Percentiles rank a stretch among this genome's conserved stretches.
Conservation (phyloP, 1,140 invertebrate genomes). For the Plectrocnemia conspersa region DNA sequence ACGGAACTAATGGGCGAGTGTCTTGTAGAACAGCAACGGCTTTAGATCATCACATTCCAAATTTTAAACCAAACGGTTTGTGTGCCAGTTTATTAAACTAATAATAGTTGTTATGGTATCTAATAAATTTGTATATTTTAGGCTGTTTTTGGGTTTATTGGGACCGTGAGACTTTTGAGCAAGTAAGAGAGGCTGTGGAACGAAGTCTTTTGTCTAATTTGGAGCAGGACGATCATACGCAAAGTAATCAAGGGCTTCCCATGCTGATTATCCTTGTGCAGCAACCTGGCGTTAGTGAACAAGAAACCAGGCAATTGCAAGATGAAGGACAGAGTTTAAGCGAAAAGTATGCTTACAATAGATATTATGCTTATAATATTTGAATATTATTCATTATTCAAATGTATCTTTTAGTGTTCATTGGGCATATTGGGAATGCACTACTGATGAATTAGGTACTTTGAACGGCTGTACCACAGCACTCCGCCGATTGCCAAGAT, state of each 20-base stretch:
- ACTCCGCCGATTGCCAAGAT: conserved; percentile 70
- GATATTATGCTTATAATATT: conserved; percentile 5
- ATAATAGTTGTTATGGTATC: neutral
- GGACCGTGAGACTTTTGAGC: conserved; percentile 86
- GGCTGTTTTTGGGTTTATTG: conserved; percentile 88
- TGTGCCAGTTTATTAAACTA: conserved; percentile 4
- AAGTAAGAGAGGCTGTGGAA: conserved; percentile 84
- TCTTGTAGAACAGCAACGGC: conserved; percentile 30
- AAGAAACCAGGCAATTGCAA: conserved; percentile 73
- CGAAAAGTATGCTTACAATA: conserved; percentile 59
- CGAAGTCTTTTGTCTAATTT: conserved; percentile 88
- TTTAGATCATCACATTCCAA: conserved; percentile 32
- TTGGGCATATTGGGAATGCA: conserved; percentile 82
- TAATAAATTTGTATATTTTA: conserved; percentile 40
- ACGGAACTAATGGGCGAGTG: conserved; percentile 19
- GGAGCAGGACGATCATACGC: conserved; percentile 71
- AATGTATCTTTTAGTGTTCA: conserved; percentile 59
- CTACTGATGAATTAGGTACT: conserved; percentile 60
- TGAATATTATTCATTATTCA: neutral
- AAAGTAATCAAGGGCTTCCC: conserved; percentile 61
- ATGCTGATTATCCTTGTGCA: conserved; percentile 87
- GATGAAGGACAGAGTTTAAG: conserved; percentile 88
- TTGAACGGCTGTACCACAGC: conserved; percentile 49
- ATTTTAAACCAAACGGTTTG: conserved; percentile 31
- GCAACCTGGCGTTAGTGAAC: conserved; percentile 76